A percentile compares a stretch with the other conserved stretches of the same genome.
Conservation (phyloP, 64 coral and sea anemone genomes). For the Exaiptasia diaphana region DNA sequence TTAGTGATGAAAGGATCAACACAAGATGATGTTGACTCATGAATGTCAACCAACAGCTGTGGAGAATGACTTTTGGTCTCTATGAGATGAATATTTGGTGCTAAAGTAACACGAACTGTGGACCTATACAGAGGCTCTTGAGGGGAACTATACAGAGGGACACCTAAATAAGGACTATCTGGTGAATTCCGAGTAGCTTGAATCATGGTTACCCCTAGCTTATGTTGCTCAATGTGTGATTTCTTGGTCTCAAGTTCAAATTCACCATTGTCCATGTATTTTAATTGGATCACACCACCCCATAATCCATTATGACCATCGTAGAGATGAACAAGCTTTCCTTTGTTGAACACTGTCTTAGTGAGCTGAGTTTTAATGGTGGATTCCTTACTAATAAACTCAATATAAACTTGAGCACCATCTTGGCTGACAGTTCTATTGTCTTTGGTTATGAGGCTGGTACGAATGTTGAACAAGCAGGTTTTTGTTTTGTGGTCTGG, state of each 20-base stretch:
- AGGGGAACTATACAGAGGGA: constrained; percentile 10
- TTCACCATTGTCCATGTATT: background rate
- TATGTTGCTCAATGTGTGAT: constrained; percentile 13
- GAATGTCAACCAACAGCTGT: constrained; percentile 37
- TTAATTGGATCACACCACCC: constrained; percentile 39
- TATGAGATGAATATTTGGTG: background rate
- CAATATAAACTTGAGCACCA: constrained; percentile 41
- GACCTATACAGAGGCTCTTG: background rate
- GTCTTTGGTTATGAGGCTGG: background rate
- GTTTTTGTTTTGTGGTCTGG: constrained; percentile 40
- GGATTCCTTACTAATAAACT: constrained; percentile 22
- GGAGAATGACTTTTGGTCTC: constrained; percentile 40
- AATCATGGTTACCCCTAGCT: constrained; percentile 47
- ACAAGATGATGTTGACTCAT: constrained; percentile 41
- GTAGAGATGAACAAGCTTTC: constrained; percentile 28
- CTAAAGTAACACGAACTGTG: background rate
- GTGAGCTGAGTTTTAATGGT: background rate
- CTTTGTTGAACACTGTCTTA: constrained; percentile 1
- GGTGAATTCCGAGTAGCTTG: constrained; percentile 24
- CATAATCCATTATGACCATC: constrained; percentile 33
- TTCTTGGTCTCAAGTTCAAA: background rate
- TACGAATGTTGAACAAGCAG: constrained; percentile 24
- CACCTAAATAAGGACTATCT: background rate
- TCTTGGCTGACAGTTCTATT: background rate
- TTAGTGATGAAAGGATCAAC: constrained; percentile 37